phyloP scores from a whole-genome alignment of 1,140 invertebrate genomes.

The Macrobrachium nipponense region DNA sequence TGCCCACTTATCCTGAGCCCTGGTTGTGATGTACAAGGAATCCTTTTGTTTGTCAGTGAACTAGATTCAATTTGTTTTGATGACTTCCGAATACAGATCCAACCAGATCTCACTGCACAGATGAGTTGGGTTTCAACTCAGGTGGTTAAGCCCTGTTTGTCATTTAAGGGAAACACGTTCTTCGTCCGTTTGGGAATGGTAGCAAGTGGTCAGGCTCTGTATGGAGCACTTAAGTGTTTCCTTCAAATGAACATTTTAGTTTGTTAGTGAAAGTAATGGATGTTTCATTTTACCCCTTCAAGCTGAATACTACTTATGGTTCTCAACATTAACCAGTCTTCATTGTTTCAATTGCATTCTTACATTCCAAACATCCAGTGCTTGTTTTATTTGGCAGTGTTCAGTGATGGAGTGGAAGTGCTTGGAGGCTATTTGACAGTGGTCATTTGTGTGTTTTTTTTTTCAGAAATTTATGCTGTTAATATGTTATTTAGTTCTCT shows the following conservation, averaged over 20 bases:
- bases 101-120: no score
- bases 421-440: conserved; percentile 12
- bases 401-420: conserved; percentile 23
- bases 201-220: not conserved
- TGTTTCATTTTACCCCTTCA: conserved; percentile 6
- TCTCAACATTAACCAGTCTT: not conserved
- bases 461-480: not conserved
- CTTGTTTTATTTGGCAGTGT: conserved; percentile 18
- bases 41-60: no score
- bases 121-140: not conserved
- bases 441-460: not conserved
- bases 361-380: conserved; percentile 26
- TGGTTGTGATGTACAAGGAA: conserved; percentile 5
- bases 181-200: not conserved
- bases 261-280: conserved; percentile 36
- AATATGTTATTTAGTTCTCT: not conserved
- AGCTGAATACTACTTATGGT: not conserved
- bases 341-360: not conserved
- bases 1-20: conserved; percentile 24
- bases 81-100: no score
- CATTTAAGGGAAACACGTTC: conserved; percentile 33
- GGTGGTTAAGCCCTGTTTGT: conserved; percentile 19
- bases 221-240: conserved; percentile 22
- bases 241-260: conserved; percentile 34
- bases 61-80: no score